These are phyloP conservation scores for Ceryle rudis DNA, from an alignment of 2,797 vertebrate genomes.

Conservation along the genomic window DNA sequence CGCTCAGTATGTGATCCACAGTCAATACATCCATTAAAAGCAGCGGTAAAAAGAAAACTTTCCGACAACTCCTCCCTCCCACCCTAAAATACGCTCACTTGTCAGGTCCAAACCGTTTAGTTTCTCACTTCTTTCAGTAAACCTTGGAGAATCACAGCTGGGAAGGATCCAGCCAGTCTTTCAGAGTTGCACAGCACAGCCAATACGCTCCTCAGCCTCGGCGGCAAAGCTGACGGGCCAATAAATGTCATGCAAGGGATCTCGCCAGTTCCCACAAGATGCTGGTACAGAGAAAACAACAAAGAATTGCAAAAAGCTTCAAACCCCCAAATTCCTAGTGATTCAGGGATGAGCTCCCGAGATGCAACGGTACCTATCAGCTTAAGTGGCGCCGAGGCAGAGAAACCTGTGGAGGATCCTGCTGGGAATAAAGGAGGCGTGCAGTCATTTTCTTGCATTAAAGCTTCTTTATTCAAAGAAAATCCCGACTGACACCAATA, in stretches of 20 bases:
- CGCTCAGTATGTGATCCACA: neutral
- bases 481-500: neutral
- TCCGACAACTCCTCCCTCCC: neutral
- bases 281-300: neutral
- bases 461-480: neutral
- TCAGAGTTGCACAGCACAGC: neutral
- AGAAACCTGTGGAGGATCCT: neutral
- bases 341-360: neutral
- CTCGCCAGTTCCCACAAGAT: conserved; percentile 12
- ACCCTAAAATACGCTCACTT: neutral
- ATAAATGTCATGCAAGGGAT: conserved; percentile 29
- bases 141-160: neutral
- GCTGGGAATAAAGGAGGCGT: neutral
- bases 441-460: neutral
- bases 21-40: conserved; percentile 17
- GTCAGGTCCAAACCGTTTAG: neutral
- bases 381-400: neutral
- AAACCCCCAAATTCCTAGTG: neutral
- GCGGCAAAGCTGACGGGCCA: neutral
- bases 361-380: neutral
- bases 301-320: neutral
- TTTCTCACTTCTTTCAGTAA: neutral
- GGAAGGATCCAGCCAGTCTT: neutral
- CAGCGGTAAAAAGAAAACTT: neutral
- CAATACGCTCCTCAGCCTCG: neutral